phyloP scores from a whole-genome alignment of 1,140 invertebrate species.

The Drosophila burlai region DNA sequence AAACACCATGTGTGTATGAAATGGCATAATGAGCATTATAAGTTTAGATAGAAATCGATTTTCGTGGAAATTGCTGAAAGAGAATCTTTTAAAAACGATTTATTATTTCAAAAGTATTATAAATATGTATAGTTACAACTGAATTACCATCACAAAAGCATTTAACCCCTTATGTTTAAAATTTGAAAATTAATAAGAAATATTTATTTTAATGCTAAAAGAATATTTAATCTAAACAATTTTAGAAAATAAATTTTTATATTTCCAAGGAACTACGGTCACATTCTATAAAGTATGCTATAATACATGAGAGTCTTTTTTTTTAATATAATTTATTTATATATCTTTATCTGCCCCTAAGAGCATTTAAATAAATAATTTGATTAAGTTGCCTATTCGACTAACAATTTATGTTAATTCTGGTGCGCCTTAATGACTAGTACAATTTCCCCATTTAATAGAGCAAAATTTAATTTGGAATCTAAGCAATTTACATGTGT shows the following conservation, averaged over 20 bases:
- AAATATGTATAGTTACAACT: background rate
- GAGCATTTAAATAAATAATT: no score
- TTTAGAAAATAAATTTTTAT: background rate
- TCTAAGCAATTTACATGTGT: constrained; percentile 35
- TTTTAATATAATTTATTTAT: no score
- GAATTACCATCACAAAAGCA: background rate
- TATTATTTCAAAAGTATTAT: background rate
- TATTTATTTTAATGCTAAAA: background rate
- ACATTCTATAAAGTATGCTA: background rate
- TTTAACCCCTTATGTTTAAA: no score
- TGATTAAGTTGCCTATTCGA: no score
- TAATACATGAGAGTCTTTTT: no score
- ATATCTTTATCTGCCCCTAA: no score
- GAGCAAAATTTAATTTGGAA: background rate
- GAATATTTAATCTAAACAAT: background rate
- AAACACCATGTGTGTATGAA: constrained; percentile 5
- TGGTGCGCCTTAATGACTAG: no score
- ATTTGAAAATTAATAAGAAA: no score
- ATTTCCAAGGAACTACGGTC: background rate
- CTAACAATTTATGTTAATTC: no score
- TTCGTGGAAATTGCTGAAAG: background rate
- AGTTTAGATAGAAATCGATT: constrained; percentile 19
- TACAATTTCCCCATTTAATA: background rate
- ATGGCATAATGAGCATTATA: constrained; percentile 1
- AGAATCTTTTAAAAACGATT: background rate